phyloP scores from a whole-genome alignment of 2,113 vertebrate species.

The Lepidothrix coronata region DNA sequence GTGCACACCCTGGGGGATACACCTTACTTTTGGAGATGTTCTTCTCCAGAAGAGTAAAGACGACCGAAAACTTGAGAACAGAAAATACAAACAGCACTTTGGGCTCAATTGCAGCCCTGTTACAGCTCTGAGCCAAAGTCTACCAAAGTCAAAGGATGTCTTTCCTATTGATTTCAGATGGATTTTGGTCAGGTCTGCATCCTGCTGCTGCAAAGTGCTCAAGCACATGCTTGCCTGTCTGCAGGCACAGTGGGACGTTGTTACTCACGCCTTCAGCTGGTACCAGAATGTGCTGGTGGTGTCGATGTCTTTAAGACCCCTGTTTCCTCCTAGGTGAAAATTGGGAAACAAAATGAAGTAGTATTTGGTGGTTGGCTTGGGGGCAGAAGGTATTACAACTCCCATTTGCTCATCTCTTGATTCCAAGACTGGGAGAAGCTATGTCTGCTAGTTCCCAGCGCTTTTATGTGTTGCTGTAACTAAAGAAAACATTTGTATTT shows the following conservation, averaged over 20 bases:
- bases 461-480: conserved; percentile 14
- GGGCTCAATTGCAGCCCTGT: not conserved
- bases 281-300: not conserved
- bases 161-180: not conserved
- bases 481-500: conserved; percentile 21
- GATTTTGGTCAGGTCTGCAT: not conserved
- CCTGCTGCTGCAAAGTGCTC: not conserved
- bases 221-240: not conserved
- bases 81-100: not conserved
- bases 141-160: not conserved
- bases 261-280: not conserved
- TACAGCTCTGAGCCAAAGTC: not conserved
- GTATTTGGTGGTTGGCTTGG: not conserved
- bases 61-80: not conserved
- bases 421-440: conserved; percentile 15
- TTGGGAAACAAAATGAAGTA: not conserved
- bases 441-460: not conserved
- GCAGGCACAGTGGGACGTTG: not conserved
- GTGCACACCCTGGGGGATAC: not conserved
- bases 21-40: not conserved
- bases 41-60: not conserved
- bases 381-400: not conserved
- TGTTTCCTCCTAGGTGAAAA: not conserved
- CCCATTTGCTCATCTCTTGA: not conserved
- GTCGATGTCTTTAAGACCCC: not conserved